Evolutionary conservation across 2,888 invertebrate genomes (phyloP).

Genomic region (Coleophora flavipennella): DNA sequence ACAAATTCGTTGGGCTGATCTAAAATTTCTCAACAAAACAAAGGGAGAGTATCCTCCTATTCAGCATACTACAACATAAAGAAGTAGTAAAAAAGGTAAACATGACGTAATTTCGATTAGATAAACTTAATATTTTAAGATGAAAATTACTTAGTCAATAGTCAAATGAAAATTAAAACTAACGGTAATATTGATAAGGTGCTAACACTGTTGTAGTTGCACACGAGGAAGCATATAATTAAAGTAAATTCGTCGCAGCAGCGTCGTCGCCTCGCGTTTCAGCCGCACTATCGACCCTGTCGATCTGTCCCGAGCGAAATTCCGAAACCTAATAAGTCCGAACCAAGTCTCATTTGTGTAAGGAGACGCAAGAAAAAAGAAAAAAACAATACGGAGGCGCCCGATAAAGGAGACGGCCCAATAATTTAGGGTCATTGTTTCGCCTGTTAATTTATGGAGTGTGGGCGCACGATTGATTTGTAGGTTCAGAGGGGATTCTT

Average conservation of each 20-base stretch:
- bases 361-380: constrained; percentile 56
- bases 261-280: constrained; percentile 20
- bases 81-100: too few relatives aligned
- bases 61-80: too few relatives aligned
- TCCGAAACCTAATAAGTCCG: constrained; percentile 67
- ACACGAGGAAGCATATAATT: constrained; percentile 56
- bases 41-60: too few relatives aligned
- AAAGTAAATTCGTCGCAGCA: constrained; percentile 32
- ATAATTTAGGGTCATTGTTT: constrained; percentile 72
- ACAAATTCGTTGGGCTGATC: too few relatives aligned
- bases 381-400: constrained; percentile 37
- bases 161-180: too few relatives aligned
- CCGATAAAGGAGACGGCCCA: constrained; percentile 63
- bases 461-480: constrained; percentile 67
- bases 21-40: too few relatives aligned
- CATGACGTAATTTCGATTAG: too few relatives aligned
- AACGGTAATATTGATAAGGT: constrained; percentile 21
- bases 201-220: constrained; percentile 41
- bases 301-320: constrained; percentile 59
- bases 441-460: constrained; percentile 68
- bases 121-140: too few relatives aligned
- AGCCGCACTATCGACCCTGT: constrained; percentile 53
- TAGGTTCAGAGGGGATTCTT: constrained; percentile 54
- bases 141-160: too few relatives aligned
- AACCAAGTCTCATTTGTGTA: constrained; percentile 66